Evolutionary conservation across 2,888 invertebrate species (phyloP).

Genomic region (Mycogona germanica): DNA sequence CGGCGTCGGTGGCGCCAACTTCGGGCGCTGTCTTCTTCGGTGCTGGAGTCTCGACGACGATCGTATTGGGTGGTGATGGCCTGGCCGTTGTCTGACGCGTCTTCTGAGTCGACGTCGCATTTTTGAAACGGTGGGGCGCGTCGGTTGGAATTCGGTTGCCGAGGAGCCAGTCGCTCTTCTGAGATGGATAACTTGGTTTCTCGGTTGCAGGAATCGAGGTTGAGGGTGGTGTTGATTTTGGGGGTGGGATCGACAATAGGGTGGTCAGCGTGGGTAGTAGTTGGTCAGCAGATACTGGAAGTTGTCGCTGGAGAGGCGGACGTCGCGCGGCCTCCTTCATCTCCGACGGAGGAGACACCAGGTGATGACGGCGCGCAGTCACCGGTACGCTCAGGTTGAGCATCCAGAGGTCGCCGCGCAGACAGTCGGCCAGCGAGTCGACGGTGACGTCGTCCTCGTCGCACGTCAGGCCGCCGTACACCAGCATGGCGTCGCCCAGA

Average conservation of each 20-base stretch:
- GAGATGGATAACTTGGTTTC: too few species aligned
- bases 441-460: not conserved
- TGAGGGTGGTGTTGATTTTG: not conserved
- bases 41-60: not conserved
- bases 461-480: conserved; percentile 8
- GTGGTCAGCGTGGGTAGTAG: not conserved
- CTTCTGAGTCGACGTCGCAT: not conserved
- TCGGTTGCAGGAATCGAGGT: too few species aligned
- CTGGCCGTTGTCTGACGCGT: not conserved
- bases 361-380: too few species aligned
- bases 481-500: not conserved
- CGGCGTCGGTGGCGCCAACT: not conserved
- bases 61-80: not conserved
- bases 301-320: too few species aligned
- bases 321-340: too few species aligned
- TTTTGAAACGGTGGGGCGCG: too few species aligned
- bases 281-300: not conserved
- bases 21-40: not conserved
- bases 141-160: not conserved
- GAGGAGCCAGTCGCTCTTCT: not conserved
- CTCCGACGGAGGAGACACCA: too few species aligned
- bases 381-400: not conserved
- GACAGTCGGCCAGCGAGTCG: not conserved
- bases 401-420: conserved; percentile 9
- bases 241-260: too few species aligned